Conservation (phyloP, 2,797 vertebrate genomes). For the Xiphorhynchus erythropygius region DNA sequence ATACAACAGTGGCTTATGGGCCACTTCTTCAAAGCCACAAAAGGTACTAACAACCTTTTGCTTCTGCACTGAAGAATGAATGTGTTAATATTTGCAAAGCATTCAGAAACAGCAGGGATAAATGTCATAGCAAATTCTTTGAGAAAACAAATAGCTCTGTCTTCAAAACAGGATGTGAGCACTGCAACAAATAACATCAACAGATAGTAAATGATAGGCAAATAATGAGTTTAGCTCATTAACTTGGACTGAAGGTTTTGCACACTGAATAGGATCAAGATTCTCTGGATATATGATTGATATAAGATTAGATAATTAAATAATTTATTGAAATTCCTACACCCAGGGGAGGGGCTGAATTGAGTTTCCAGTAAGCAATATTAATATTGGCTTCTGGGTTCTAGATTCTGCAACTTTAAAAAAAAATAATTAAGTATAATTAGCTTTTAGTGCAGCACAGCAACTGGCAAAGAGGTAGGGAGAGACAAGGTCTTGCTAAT, state of each 20-base stretch:
- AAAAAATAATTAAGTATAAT: not conserved
- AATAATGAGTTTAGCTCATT: not conserved
- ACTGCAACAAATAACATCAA: not conserved
- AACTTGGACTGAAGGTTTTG: not conserved
- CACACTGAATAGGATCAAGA: not conserved
- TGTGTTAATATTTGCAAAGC: not conserved
- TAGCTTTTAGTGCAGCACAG: not conserved
- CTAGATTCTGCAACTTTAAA: not conserved
- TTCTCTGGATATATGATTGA: not conserved
- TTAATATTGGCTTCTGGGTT: not conserved
- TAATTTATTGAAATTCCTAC: not conserved
- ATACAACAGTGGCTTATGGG: not conserved
- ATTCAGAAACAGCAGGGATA: not conserved
- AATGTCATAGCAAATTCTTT: not conserved
- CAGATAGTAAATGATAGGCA: not conserved
- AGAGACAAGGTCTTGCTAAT: not conserved
- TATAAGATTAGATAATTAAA: constrained; percentile 21
- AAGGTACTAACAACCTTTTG: not conserved
- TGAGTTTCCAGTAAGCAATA: not conserved
- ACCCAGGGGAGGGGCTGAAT: not conserved
- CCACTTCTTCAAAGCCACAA: not conserved
- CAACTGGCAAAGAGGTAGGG: not conserved
- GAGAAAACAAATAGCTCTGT: not conserved
- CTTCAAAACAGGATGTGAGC: constrained; percentile 31
- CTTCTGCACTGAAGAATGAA: not conserved